A percentile compares a stretch with the other conserved stretches of the same genome.
phyloP scores from a whole-genome alignment of 1,140 invertebrate genomes.

The Bathynomus jamesi region DNA sequence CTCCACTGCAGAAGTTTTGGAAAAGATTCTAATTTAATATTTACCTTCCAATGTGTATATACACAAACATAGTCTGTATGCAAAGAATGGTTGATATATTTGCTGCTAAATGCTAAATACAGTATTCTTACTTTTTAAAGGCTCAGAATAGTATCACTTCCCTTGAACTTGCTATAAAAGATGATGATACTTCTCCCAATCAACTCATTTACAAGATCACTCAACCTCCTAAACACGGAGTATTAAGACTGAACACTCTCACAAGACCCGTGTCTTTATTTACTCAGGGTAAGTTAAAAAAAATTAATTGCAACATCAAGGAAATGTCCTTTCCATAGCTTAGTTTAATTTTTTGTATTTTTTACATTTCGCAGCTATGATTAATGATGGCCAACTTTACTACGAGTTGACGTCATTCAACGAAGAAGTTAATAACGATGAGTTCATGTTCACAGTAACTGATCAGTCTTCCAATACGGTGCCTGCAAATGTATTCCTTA shows the following conservation, averaged over 20 bases:
- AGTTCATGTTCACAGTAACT: slow-evolving; percentile 21
- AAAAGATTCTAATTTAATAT: background rate
- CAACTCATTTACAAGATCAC: slow-evolving; percentile 42
- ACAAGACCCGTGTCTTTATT: slow-evolving; percentile 32
- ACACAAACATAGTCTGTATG: background rate
- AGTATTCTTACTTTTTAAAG: slow-evolving; percentile 42
- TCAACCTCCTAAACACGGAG: slow-evolving; percentile 42
- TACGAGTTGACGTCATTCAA: slow-evolving; percentile 17
- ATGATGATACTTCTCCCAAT: slow-evolving; percentile 43
- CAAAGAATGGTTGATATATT: too few species aligned
- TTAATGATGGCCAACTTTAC: slow-evolving; percentile 17
- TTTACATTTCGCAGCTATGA: slow-evolving; percentile 14
- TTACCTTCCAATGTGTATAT: background rate
- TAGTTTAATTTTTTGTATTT: background rate
- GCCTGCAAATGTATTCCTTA: slow-evolving; percentile 19
- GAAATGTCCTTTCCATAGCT: background rate
- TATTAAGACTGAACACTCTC: slow-evolving; percentile 41
- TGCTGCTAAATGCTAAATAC: too few species aligned
- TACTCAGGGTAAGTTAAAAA: slow-evolving; percentile 14
- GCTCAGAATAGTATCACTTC: slow-evolving; percentile 43
- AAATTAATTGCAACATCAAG: background rate
- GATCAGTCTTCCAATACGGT: slow-evolving; percentile 18
- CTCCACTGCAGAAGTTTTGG: too few species aligned
- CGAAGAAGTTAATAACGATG: slow-evolving; percentile 17
- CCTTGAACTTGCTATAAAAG: slow-evolving; percentile 45